phyloP scores from a whole-genome alignment of 2,797 vertebrate species.

The Arctocebus calabarensis region DNA sequence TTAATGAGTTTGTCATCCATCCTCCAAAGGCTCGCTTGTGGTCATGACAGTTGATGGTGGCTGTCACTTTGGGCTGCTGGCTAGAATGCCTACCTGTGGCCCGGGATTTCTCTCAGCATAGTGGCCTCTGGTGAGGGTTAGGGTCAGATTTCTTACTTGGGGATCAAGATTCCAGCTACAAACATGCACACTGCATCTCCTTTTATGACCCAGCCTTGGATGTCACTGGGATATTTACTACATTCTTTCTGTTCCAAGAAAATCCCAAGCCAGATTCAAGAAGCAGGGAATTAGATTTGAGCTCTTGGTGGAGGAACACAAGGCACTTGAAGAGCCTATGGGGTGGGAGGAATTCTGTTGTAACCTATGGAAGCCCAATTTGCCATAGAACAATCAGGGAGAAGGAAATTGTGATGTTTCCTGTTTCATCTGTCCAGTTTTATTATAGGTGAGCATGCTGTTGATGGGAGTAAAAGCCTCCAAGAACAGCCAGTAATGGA shows the following conservation, averaged over 20 bases:
- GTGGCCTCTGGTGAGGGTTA: neutral
- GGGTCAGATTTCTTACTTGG: neutral
- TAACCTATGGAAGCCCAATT: neutral
- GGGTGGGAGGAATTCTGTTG: neutral
- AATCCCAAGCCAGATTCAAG: neutral
- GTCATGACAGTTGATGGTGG: fast-evolving
- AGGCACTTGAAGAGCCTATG: neutral
- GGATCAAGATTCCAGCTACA: neutral
- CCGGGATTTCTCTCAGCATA: neutral
- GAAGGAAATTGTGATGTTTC: neutral
- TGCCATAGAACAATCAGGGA: neutral
- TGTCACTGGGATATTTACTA: neutral
- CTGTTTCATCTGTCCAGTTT: neutral
- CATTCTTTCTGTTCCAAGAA: neutral
- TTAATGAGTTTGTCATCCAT: neutral
- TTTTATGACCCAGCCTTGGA: neutral
- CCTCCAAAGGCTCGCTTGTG: neutral
- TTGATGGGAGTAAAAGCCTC: neutral
- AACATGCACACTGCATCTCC: neutral
- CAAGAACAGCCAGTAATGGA: neutral
- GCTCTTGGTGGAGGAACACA: neutral
- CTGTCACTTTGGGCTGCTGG: neutral
- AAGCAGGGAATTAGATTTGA: neutral
- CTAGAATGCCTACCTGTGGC: neutral
- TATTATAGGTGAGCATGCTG: too few relatives aligned